Evolutionary conservation across 2,113 vertebrate species (phyloP).

Genomic region (Myotis brandtii): DNA sequence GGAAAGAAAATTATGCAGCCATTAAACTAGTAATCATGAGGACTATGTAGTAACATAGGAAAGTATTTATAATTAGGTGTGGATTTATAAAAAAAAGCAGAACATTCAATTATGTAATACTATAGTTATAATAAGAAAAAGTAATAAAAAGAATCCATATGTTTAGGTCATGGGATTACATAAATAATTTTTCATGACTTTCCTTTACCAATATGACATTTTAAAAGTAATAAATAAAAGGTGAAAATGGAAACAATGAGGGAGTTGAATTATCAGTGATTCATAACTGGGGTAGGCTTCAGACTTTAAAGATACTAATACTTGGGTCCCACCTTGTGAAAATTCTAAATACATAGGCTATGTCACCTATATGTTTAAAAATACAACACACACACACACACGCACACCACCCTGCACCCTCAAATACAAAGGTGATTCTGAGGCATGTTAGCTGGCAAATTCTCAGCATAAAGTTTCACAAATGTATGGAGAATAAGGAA

Average conservation of each 20-base stretch:
- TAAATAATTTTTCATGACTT: constrained; percentile 13
- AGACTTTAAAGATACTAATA: not conserved
- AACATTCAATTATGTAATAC: constrained; percentile 15
- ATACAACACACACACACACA: not conserved
- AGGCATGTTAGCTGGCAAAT: not conserved
- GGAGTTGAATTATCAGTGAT: not conserved
- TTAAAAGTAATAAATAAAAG: constrained; percentile 52
- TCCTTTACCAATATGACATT: constrained; percentile 17
- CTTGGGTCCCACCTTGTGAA: not conserved
- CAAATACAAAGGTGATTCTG: not conserved
- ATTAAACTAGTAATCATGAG: not conserved
- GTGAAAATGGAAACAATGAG: constrained; percentile 14
- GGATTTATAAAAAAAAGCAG: not conserved
- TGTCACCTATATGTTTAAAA: not conserved
- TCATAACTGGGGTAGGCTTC: not conserved
- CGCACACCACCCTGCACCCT: too few relatives aligned
- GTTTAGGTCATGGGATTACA: not conserved
- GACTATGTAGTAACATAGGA: not conserved
- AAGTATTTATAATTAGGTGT: not conserved
- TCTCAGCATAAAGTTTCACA: not conserved
- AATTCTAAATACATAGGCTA: not conserved
- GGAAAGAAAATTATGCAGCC: not conserved
- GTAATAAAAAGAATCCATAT: not conserved
- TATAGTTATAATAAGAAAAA: constrained; percentile 3
- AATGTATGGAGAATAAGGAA: not conserved